These are phyloP conservation scores for Ascaphus truei DNA, from an alignment of 2,113 vertebrate species.

Conservation along the genomic window DNA sequence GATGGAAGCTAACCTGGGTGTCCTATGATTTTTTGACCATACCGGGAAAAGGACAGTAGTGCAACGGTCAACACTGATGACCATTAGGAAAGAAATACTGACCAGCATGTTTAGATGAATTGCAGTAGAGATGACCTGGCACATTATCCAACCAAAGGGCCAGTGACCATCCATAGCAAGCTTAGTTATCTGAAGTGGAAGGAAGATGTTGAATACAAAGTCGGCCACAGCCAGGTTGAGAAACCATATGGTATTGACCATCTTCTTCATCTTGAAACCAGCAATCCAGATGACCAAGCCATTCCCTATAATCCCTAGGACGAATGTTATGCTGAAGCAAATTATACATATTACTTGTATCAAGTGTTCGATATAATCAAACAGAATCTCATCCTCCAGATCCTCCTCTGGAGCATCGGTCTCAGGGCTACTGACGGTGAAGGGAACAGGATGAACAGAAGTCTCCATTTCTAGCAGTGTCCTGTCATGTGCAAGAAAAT, in stretches of 20 bases:
- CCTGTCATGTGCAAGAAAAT: not conserved
- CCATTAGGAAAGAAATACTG: conserved; percentile 56
- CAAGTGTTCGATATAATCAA: no score
- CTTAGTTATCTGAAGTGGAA: conserved; percentile 41
- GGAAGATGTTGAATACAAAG: conserved; percentile 49
- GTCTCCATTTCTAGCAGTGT: not conserved
- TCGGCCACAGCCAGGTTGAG: conserved; percentile 62
- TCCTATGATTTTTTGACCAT: conserved; percentile 58
- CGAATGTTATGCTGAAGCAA: conserved; percentile 39
- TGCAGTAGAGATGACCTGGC: conserved; percentile 44
- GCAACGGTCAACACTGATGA: conserved; percentile 60
- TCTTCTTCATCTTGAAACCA: conserved; percentile 52
- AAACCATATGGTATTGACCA: conserved; percentile 55
- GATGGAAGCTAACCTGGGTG: conserved; percentile 36
- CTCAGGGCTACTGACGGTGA: not conserved
- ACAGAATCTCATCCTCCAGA: not conserved
- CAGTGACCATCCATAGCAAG: not conserved
- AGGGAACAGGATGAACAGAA: not conserved
- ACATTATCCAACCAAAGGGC: conserved; percentile 47
- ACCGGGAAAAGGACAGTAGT: conserved; percentile 48
- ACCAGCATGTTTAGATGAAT: conserved; percentile 46
- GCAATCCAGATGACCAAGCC: conserved; percentile 60
- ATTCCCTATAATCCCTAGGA: conserved; percentile 53
- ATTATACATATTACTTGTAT: not conserved
- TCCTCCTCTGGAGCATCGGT: not conserved